Conservation (phyloP, 2,113 vertebrate genomes). For the Peromyscus maniculatus region DNA sequence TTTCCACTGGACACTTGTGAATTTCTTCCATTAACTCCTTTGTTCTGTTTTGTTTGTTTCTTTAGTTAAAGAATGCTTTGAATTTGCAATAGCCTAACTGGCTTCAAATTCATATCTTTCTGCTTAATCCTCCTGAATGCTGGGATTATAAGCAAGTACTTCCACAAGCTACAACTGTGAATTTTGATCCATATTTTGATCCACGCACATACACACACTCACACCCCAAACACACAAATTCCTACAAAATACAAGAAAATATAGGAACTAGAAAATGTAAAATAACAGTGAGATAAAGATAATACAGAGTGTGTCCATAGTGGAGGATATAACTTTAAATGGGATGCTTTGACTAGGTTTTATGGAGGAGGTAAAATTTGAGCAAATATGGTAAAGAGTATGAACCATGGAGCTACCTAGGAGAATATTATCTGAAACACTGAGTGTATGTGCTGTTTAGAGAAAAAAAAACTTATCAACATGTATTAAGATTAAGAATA, state of each 20-base stretch:
- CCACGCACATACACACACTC: background rate
- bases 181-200: background rate
- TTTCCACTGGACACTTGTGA: background rate
- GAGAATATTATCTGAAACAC: background rate
- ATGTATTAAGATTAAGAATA: background rate
- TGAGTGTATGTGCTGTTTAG: background rate
- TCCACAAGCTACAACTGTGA: background rate
- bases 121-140: background rate
- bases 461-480: background rate
- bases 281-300: background rate
- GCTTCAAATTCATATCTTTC: background rate
- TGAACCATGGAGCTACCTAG: background rate
- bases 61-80: too few species aligned
- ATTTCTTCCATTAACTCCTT: background rate
- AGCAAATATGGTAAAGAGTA: background rate
- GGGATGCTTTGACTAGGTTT: background rate
- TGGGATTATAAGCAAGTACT: background rate
- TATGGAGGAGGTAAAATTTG: background rate
- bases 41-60: background rate
- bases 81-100: background rate
- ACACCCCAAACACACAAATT: background rate
- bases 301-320: fast-evolving
- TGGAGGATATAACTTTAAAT: background rate
- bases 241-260: background rate
- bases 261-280: background rate